Conservation (phyloP, 2,888 invertebrate species). For the Epinotia ramella region DNA sequence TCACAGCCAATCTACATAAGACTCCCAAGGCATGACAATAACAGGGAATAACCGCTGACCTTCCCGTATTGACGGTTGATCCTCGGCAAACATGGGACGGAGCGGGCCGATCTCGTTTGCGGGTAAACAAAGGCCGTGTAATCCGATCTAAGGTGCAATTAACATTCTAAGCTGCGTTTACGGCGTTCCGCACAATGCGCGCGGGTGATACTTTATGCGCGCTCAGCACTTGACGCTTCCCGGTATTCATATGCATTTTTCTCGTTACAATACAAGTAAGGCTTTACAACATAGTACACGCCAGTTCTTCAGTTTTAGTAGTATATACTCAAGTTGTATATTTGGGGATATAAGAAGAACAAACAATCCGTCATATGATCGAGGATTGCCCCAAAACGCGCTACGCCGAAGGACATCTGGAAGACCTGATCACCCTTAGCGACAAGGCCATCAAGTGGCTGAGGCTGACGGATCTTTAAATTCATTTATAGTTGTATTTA, state of each 20-base stretch:
- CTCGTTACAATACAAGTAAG: slow-evolving; percentile 1
- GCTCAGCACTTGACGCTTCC: slow-evolving; percentile 15
- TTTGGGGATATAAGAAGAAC: too few relatives aligned
- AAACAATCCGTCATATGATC: too few relatives aligned
- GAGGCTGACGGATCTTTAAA: too few relatives aligned
- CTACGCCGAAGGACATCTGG: too few relatives aligned
- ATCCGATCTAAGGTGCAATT: slow-evolving; percentile 62
- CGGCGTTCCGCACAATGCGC: slow-evolving; percentile 49
- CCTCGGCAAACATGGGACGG: slow-evolving; percentile 57
- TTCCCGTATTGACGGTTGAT: slow-evolving; percentile 55
- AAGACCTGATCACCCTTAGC: too few relatives aligned
- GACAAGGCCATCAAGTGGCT: too few relatives aligned
- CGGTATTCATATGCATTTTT: slow-evolving; percentile 13
- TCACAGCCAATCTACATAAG: slow-evolving; percentile 37
- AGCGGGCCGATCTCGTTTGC: slow-evolving; percentile 53
- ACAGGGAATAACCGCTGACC: slow-evolving; percentile 52
- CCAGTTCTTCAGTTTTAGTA: too few relatives aligned
- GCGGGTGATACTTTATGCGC: slow-evolving; percentile 47
- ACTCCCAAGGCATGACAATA: slow-evolving; percentile 47
- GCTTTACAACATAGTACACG: too few relatives aligned
- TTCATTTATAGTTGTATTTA: too few relatives aligned
- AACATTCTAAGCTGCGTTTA: slow-evolving; percentile 63
- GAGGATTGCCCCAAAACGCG: too few relatives aligned
- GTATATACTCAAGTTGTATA: too few relatives aligned
- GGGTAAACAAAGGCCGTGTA: slow-evolving; percentile 64